Evolutionary conservation across 2,113 vertebrate genomes (phyloP).

Genomic region (Gymnorhina tibicen): DNA sequence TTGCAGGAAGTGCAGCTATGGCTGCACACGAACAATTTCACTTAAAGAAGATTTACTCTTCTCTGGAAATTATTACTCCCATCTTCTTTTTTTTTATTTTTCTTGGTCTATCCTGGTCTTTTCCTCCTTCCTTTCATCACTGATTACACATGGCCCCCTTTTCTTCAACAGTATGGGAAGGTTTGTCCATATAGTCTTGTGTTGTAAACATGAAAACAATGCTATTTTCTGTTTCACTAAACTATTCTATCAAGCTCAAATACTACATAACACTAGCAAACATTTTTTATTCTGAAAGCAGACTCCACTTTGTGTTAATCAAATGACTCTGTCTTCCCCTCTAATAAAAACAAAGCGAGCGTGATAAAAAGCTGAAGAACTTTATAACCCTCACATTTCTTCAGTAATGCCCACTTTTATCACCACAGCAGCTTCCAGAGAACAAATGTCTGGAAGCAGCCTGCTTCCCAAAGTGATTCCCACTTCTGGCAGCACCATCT

Average conservation of each 20-base stretch:
- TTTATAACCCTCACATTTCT: background rate
- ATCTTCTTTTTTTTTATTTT: background rate
- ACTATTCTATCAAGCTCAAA: background rate
- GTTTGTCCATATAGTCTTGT: background rate
- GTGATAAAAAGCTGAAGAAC: background rate
- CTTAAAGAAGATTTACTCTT: background rate
- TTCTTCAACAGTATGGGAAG: background rate
- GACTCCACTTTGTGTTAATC: background rate
- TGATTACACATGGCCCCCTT: background rate
- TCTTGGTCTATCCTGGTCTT: background rate
- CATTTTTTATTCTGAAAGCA: background rate
- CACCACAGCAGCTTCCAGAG: background rate
- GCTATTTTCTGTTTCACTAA: background rate
- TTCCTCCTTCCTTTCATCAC: background rate
- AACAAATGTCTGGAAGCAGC: background rate
- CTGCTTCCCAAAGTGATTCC: background rate
- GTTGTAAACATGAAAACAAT: background rate
- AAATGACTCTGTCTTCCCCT: background rate
- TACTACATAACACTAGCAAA: background rate
- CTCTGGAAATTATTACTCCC: background rate
- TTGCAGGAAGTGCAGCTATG: background rate
- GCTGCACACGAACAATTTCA: background rate
- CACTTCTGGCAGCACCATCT: background rate
- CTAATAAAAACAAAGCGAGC: background rate
- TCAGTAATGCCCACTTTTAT: background rate